phyloP scores from a whole-genome alignment of 2,888 invertebrate genomes.

The Pachydiplax longipennis region DNA sequence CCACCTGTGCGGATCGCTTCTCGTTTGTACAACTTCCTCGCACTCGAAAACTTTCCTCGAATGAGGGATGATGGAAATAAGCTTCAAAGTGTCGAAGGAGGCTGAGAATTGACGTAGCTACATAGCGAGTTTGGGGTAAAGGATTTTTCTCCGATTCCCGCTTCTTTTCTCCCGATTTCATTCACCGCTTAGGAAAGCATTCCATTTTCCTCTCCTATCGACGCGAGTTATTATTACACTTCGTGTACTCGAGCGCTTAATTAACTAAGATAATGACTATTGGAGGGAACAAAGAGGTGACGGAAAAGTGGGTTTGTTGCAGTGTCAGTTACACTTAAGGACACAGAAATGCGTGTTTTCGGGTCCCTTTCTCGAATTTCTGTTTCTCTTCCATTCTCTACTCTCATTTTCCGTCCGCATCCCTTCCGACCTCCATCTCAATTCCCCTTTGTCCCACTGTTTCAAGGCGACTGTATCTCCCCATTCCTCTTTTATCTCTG shows the following conservation, averaged over 20 bases:
- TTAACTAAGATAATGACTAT: neutral
- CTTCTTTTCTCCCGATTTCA: neutral
- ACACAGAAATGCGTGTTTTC: neutral
- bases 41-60: too few relatives aligned
- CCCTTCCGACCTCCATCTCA: neutral
- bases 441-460: neutral
- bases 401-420: neutral
- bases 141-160: neutral
- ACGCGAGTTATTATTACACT: neutral
- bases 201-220: neutral
- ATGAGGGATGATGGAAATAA: too few relatives aligned
- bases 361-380: neutral
- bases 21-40: too few relatives aligned
- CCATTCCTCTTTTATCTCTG: neutral
- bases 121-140: neutral
- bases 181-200: neutral
- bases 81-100: neutral
- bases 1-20: neutral
- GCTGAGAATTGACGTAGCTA: neutral
- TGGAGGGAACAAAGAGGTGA: neutral
- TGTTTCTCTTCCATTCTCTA: neutral
- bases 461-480: neutral
- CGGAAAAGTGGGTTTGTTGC: neutral
- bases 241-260: neutral
- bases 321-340: neutral